Conservation (phyloP, 1,140 invertebrate species). For the Druon quercuslanigerum region DNA sequence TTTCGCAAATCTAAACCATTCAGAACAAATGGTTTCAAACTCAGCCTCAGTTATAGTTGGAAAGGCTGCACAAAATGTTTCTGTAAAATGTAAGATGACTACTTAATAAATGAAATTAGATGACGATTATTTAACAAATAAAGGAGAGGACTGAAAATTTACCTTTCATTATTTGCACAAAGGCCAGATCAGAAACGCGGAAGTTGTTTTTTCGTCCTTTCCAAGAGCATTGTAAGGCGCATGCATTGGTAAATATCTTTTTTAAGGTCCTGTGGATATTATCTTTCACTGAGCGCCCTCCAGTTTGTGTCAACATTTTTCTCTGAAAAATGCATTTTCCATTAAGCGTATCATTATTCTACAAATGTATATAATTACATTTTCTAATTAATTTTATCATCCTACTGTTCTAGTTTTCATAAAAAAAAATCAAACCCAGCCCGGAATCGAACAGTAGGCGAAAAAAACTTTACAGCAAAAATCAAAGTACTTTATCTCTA, state of each 20-base stretch:
- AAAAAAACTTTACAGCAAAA: no score
- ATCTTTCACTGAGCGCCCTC: conserved; percentile 15
- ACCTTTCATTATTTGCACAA: conserved; percentile 24
- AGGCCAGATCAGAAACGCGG: conserved; percentile 2
- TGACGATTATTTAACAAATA: no score
- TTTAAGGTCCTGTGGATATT: conserved; percentile 6
- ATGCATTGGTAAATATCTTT: conserved; percentile 10
- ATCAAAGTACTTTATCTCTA: no score
- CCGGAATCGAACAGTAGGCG: no score
- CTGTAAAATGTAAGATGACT: neutral
- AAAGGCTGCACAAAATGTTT: conserved; percentile 5
- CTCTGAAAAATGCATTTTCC: neutral
- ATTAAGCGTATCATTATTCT: no score
- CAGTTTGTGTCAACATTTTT: conserved; percentile 10
- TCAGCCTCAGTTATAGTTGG: conserved; percentile 12
- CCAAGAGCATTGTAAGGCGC: conserved; percentile 14
- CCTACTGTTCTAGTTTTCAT: neutral
- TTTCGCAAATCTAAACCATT: conserved; percentile 20
- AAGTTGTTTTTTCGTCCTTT: conserved; percentile 13
- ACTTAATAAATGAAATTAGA: no score
- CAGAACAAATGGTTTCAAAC: conserved; percentile 4
- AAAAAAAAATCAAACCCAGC: neutral
- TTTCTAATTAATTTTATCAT: neutral
- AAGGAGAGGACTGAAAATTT: neutral
- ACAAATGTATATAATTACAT: neutral